phyloP scores from a whole-genome alignment of 2,797 vertebrate genomes.

The Nasua narica region DNA sequence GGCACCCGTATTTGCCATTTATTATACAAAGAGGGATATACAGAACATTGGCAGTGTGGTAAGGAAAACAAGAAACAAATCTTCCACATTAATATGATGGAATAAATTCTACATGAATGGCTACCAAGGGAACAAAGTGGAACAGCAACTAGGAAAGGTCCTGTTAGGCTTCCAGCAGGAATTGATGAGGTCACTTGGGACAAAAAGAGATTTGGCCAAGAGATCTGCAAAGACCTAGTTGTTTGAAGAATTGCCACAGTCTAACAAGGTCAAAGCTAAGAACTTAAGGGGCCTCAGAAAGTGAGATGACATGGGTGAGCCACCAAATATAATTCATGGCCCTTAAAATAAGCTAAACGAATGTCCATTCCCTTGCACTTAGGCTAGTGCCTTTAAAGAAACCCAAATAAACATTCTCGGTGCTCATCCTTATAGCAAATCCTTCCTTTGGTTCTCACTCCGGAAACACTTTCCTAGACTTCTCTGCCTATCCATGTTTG shows the following conservation, averaged over 20 bases:
- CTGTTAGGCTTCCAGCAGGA: background rate
- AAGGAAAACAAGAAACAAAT: background rate
- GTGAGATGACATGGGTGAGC: background rate
- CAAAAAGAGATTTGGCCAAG: background rate
- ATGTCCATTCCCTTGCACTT: background rate
- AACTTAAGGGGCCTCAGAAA: background rate
- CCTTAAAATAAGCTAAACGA: background rate
- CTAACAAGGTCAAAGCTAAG: background rate
- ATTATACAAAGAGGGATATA: background rate
- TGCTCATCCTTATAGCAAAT: background rate
- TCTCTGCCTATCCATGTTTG: background rate
- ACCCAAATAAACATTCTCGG: background rate
- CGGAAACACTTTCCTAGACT: background rate
- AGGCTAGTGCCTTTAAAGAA: background rate
- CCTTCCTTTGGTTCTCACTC: background rate
- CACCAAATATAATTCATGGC: fast-evolving
- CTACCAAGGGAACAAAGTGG: fast-evolving
- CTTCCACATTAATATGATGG: background rate
- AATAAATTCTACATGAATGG: background rate
- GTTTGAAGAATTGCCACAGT: background rate
- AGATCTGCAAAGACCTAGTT: background rate
- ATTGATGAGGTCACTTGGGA: too few relatives aligned
- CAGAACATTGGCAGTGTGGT: background rate
- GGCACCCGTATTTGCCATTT: background rate
- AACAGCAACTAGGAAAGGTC: background rate